phyloP scores from a whole-genome alignment of 2,113 vertebrate species.

The Sebastes fasciatus region DNA sequence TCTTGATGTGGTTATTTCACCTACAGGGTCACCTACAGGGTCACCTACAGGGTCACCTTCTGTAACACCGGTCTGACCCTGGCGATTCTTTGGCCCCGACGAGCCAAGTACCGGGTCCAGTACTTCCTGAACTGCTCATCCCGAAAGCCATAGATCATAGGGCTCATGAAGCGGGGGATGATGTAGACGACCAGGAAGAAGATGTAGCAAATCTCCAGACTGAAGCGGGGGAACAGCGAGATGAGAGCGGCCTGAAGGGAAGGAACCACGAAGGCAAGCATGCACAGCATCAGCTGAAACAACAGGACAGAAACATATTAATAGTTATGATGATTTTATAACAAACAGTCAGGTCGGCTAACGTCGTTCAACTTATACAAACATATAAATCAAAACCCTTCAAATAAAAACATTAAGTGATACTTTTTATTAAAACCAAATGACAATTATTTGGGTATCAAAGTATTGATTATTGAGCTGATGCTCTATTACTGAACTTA shows the following conservation, averaged over 20 bases:
- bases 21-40: no score
- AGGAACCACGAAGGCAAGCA: slow-evolving; percentile 84
- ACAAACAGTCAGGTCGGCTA: background rate
- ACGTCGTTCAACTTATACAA: background rate
- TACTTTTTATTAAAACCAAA: background rate
- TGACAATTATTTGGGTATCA: background rate
- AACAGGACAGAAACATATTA: background rate
- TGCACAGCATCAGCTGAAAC: slow-evolving; percentile 83
- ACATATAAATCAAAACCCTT: background rate
- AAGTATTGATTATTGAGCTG: background rate
- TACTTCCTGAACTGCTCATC: slow-evolving; percentile 83
- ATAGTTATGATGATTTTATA: background rate
- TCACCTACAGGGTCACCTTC: slow-evolving; percentile 10
- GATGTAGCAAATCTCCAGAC: slow-evolving; percentile 84
- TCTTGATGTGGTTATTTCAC: background rate
- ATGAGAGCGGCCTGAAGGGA: slow-evolving; percentile 83
- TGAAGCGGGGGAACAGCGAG: slow-evolving; percentile 76
- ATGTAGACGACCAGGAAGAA: slow-evolving; percentile 86
- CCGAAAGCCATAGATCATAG: slow-evolving; percentile 84
- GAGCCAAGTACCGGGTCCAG: slow-evolving; percentile 73
- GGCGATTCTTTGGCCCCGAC: background rate
- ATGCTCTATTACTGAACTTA: no score
- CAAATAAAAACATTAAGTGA: background rate
- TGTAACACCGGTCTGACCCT: slow-evolving; percentile 39
- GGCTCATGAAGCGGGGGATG: slow-evolving; percentile 85